Conservation (phyloP, 2,888 invertebrate species). For the Erebia ligea region DNA sequence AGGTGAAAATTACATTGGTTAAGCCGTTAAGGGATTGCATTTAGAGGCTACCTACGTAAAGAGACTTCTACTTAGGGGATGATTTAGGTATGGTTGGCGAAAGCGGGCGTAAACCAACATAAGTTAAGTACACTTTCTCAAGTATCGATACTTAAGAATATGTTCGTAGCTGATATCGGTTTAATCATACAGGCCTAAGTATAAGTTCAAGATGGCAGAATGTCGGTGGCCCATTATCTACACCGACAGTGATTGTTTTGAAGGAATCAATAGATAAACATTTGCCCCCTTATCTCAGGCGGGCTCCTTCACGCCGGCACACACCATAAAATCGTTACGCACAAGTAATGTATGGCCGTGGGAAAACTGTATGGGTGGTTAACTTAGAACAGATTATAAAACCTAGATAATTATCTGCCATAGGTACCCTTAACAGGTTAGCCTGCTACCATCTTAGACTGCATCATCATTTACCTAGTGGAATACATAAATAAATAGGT, state of each 20-base stretch:
- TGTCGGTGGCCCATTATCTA: conserved; percentile 37
- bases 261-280: conserved; percentile 62
- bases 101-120: too few species aligned
- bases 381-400: neutral
- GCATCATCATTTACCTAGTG: neutral
- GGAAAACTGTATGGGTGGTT: conserved; percentile 36
- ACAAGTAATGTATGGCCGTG: conserved; percentile 36
- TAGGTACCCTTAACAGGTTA: too few species aligned
- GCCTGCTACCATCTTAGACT: neutral
- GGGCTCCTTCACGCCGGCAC: conserved; percentile 37
- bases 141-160: too few species aligned
- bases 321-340: conserved; percentile 6
- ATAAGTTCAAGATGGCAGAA: neutral
- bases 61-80: too few species aligned
- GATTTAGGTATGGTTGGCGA: too few species aligned
- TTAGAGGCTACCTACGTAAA: too few species aligned
- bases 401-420: neutral
- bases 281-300: conserved; percentile 51
- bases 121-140: too few species aligned
- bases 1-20: too few species aligned
- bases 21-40: too few species aligned
- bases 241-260: conserved; percentile 53
- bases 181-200: too few species aligned
- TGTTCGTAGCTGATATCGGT: too few species aligned
- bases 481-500: too few species aligned